A percentile compares a stretch with the other conserved stretches of the same genome.
Conservation (phyloP, 2,888 invertebrate genomes). For the Epinotia ramella region DNA sequence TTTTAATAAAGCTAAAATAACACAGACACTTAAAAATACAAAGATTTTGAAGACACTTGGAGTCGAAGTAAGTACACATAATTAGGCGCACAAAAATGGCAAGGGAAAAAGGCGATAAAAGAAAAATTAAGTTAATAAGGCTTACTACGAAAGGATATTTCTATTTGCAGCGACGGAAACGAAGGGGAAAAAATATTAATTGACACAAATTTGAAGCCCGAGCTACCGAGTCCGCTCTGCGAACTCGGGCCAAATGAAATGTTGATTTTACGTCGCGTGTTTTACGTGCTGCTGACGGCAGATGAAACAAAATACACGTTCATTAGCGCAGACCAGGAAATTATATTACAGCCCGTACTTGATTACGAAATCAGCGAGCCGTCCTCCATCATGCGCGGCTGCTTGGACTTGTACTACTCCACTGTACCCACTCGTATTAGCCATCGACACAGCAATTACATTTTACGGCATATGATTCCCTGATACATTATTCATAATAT, state of each 20-base stretch:
- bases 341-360: constrained; percentile 77
- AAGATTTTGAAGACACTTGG: not conserved
- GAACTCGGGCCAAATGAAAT: constrained; percentile 69
- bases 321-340: constrained; percentile 78
- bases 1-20: not conserved
- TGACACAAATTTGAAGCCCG: constrained; percentile 69
- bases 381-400: constrained; percentile 55
- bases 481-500: constrained; percentile 39
- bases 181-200: constrained; percentile 67
- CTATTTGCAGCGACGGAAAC: constrained; percentile 53
- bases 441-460: constrained; percentile 36
- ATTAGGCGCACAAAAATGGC: constrained; percentile 20
- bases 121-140: constrained; percentile 38
- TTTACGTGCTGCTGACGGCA: constrained; percentile 70
- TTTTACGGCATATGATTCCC: constrained; percentile 42
- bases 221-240: constrained; percentile 56
- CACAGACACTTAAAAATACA: not conserved
- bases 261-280: constrained; percentile 75
- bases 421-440: constrained; percentile 16
- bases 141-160: constrained; percentile 49
- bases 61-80: constrained; percentile 18
- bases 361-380: constrained; percentile 73
- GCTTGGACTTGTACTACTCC: constrained; percentile 34
- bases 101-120: constrained; percentile 23
- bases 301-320: constrained; percentile 83